Evolutionary conservation across 2,797 vertebrate species (phyloP), one percentile per base, ranked within the genome.

Genomic region (Phrynocephalus guinanensis): DNA sequence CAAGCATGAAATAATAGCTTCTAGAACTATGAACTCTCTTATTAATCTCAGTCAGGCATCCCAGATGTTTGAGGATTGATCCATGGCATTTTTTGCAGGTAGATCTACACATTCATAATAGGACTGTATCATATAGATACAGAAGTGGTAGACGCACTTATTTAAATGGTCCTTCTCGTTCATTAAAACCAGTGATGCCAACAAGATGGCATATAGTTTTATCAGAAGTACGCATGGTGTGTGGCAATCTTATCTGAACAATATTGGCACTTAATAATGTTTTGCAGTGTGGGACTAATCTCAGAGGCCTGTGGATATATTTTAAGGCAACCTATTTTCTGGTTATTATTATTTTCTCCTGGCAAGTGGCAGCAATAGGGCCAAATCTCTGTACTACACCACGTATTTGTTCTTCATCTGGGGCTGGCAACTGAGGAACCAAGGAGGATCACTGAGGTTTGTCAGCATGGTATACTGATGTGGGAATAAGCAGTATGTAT

Each of bases 1-100:
- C 66, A 9, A 86, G 70, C 22, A 52, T 50, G 71, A 87, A 86
- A 86, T 63, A n/a, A 38, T 60, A 73, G 79, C 26, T 73, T 28
- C 72, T 67, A 79, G 38, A 80, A 60, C 10, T 72, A 22, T 60
- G n/a, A 79, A 44, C 22, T 24, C 13, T 13, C 16, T n/a, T 28
- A 73, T n/a, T 72, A 30, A 72, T 44, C n/a, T 83, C 70, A 73
- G 33, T 56, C 10, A 83, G n/a, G 70, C 50, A 26, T 18, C 30
- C 70, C 50, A 73, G n/a, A 52, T 3, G 15, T 50, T 28, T 83
- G 68, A 28, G 33, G 22, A 83, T 20, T 22, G 82, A 72, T 73
- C 50, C 33, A 10, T 60, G n/a, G 6, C 11, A 71, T 83, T 56
- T 24, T n/a, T 48, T 56, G 22, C 72, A 83, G 33, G 48, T 30